Percentiles rank a stretch among this genome's conserved stretches.
Evolutionary conservation across 1,140 invertebrate species (phyloP).

Genomic region (Homalodisca vitripennis): DNA sequence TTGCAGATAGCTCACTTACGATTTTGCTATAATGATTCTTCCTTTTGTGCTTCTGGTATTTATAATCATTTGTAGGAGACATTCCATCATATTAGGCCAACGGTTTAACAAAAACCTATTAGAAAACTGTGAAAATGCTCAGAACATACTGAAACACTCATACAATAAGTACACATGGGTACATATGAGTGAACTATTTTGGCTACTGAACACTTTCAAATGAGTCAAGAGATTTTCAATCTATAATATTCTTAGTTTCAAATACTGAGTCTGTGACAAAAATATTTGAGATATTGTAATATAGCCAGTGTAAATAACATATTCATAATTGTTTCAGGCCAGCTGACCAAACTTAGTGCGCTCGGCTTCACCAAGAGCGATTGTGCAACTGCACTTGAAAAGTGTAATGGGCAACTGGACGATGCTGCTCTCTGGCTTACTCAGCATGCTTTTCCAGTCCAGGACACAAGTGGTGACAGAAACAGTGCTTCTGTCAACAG

Average conservation of each 20-base stretch:
- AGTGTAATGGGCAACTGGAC: conserved; percentile 67
- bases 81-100: too few relatives aligned
- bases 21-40: too few relatives aligned
- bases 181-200: neutral
- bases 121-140: too few relatives aligned
- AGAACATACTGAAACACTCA: too few relatives aligned
- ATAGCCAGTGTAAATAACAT: neutral
- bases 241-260: neutral
- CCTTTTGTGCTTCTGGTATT: too few relatives aligned
- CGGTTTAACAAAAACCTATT: too few relatives aligned
- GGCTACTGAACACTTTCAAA: neutral
- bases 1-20: too few relatives aligned
- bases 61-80: too few relatives aligned
- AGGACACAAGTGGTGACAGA: neutral
- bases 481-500: neutral
- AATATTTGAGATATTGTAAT: neutral
- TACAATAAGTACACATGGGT: neutral
- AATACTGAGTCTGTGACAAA: neutral
- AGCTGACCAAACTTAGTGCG: conserved; percentile 58
- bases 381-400: conserved; percentile 66
- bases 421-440: conserved; percentile 84
- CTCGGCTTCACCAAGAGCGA: conserved; percentile 73
- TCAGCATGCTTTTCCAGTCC: conserved; percentile 57
- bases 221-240: neutral
- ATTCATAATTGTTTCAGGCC: conserved; percentile 40